phyloP scores from a whole-genome alignment of 1,140 invertebrate species.

The Chironomus striatipennis region DNA sequence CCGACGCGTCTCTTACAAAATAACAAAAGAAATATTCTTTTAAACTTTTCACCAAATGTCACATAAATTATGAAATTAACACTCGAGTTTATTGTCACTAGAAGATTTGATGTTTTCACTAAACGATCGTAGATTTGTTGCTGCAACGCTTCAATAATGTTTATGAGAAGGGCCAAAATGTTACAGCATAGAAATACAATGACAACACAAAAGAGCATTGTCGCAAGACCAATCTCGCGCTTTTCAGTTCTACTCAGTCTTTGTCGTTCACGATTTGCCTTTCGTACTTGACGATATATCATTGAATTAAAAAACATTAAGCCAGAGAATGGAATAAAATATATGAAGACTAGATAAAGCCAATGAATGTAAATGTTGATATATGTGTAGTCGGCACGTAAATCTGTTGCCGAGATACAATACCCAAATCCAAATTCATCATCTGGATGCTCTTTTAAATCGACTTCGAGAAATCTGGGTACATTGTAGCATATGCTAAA shows the following conservation, averaged over 20 bases:
- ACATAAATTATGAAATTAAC: slow-evolving; percentile 97
- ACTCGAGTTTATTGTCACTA: slow-evolving; percentile 93
- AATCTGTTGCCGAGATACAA: slow-evolving; percentile 55
- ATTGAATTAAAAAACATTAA: slow-evolving; percentile 80
- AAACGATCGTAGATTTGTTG: slow-evolving; percentile 61
- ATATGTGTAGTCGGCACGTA: slow-evolving; percentile 66
- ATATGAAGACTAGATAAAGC: slow-evolving; percentile 87
- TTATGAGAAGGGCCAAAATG: slow-evolving; percentile 79
- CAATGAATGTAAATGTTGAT: slow-evolving; percentile 83
- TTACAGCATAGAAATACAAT: slow-evolving; percentile 93
- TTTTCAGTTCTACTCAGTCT: slow-evolving; percentile 69
- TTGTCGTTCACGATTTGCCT: slow-evolving; percentile 74
- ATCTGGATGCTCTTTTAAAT: slow-evolving; percentile 29
- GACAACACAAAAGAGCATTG: slow-evolving; percentile 90
- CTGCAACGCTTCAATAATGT: slow-evolving; percentile 73
- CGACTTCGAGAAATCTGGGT: slow-evolving; percentile 63
- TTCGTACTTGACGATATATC: slow-evolving; percentile 78
- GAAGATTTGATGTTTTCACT: slow-evolving; percentile 80
- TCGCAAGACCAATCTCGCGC: slow-evolving; percentile 80
- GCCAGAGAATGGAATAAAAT: slow-evolving; percentile 77
- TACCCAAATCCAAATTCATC: slow-evolving; percentile 46
- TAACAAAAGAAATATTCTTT: slow-evolving; percentile 75
- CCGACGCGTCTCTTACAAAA: slow-evolving; percentile 61
- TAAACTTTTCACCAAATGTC: slow-evolving; percentile 94
- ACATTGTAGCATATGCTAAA: slow-evolving; percentile 83